A percentile compares a stretch with the other conserved stretches of the same genome.
These are phyloP conservation scores for Danio choprae DNA, from an alignment of 2,797 vertebrate genomes.

Conservation along the genomic window DNA sequence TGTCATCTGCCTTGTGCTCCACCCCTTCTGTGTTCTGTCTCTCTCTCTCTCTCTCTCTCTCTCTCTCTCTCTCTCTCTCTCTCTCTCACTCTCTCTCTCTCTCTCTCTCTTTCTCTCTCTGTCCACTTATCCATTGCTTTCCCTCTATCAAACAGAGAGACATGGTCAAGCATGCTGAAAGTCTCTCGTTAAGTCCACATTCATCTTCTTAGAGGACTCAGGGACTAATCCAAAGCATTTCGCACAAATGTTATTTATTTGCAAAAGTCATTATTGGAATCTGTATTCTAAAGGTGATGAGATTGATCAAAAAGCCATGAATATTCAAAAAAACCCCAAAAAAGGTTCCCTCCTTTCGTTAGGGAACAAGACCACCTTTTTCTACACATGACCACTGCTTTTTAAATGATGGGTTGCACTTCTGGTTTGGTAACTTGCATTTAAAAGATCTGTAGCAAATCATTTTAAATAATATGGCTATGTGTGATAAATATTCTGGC, in stretches of 20 bases:
- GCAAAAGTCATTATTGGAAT: conserved; percentile 28
- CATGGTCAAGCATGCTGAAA: conserved; percentile 81
- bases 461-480: too few species aligned
- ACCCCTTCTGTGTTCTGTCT: conserved; percentile 67
- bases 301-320: not conserved
- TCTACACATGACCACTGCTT: too few species aligned
- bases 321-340: not conserved
- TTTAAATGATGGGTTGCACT: too few species aligned
- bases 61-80: conserved; percentile 59
- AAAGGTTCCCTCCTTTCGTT: not conserved
- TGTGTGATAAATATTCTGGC: too few species aligned
- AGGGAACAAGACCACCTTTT: not conserved
- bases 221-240: conserved; percentile 69
- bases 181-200: conserved; percentile 66
- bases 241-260: conserved; percentile 61
- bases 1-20: conserved; percentile 82
- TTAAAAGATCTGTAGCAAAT: too few species aligned
- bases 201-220: conserved; percentile 66
- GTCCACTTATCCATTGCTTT: conserved; percentile 75
- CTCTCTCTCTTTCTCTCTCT: conserved; percentile 54
- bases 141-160: conserved; percentile 69
- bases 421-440: too few species aligned
- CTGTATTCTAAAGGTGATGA: conserved; percentile 35
- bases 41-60: conserved; percentile 58
- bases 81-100: conserved; percentile 56